Base-by-base conservation (phyloP, 2,888 invertebrate genomes). In the Cantharis lateralis region DNA sequence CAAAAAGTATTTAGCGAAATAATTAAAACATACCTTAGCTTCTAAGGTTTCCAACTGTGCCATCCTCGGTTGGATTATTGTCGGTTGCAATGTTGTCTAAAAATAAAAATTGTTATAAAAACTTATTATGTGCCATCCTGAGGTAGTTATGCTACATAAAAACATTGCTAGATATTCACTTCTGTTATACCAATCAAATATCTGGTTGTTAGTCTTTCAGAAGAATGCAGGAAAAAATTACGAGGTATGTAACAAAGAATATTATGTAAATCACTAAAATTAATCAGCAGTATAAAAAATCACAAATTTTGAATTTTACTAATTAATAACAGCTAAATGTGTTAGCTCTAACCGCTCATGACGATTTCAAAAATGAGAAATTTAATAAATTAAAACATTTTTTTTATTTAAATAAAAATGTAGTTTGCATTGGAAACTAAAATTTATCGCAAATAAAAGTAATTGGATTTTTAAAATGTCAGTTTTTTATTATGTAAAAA, bases 31-130 rank as follows among this genome's bases (percentile, higher is more conserved):
- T 89, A 94, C 94, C 92, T 94, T 94, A 81, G 94, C 94, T 88
- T 94, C 95, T 85, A 95, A 89, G 81, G 91, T 93, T 87, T 94
- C 94, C 84, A 95, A 90, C 89, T 94, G 93, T 80, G 93, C 92
- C 93, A 94, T 90, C 83, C 89, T 88, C 18, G 89, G 89, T 82
- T 87, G 88, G 85, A 90, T 81, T 82, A 88, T 87, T 15, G 87
- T 84, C 48, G 83, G 84, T 77, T 87, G 87, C 68, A 88, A 81
- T 28, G 87, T 87, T 13, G 84, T 89, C 90, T 90, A 87, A 16
- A 88, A 89, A 68, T 18, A 9, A 26, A 68, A 71, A 69, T 69
- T 32, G 15, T 18, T 28, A 24, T 13, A n/a, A 66, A 48, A 48
- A 48, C n/a, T 32, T 3, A 20, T 48, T 28, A 11, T 11, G 3